Evolutionary conservation across 2,888 invertebrate genomes (phyloP), one percentile per base, ranked within the genome.

Genomic region (Drepana falcataria): DNA sequence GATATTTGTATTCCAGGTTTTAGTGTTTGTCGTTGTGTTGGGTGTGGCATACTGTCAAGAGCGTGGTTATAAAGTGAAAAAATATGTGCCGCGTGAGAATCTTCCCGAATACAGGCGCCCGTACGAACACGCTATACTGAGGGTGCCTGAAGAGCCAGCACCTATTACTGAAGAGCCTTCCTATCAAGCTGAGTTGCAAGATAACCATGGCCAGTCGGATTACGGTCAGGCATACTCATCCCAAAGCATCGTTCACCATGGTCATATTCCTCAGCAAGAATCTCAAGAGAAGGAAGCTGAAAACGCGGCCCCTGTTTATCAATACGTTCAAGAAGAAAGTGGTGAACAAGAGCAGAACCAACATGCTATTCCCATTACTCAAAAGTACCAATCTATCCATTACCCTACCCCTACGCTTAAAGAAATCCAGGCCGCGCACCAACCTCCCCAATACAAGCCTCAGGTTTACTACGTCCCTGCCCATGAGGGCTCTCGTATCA

Each of bases 231-330:
- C 77, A 0, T 76, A 74, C 57, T 78, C 86, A 2, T 77, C 81
- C 0, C 86, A 87, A 49, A 85, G 75, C 54, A 61, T 81, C 3
- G 64, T 79, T 2, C 81, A 81, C 35, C 81, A 81, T 47, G 75
- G 73, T 47, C 73, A 69, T 9, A 58, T 65, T 33, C 69, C 64
- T n/a, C 75, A 78, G 6, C 77, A 78, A 47, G 80, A 76, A 55
- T 73, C 81, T 2, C 77, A 80, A 4, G 83, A 83, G 53, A 65
- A 74, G 7, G 64, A 64, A 1, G 66, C 70, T 4, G 77, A 79
- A 40, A 74, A 82, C 7, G 73, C 75, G 2, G 73, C 80, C 51
- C 83, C 83, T 21, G 75, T 77, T 5, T 82, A 81, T 57, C 77
- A 82, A 58, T 79, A 82, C 35, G 68, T 75, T 5, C 70, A 75